A percentile compares a stretch with the other conserved stretches of the same genome.
Conservation (phyloP, 2,888 invertebrate genomes). For the Xylota sylvarum region DNA sequence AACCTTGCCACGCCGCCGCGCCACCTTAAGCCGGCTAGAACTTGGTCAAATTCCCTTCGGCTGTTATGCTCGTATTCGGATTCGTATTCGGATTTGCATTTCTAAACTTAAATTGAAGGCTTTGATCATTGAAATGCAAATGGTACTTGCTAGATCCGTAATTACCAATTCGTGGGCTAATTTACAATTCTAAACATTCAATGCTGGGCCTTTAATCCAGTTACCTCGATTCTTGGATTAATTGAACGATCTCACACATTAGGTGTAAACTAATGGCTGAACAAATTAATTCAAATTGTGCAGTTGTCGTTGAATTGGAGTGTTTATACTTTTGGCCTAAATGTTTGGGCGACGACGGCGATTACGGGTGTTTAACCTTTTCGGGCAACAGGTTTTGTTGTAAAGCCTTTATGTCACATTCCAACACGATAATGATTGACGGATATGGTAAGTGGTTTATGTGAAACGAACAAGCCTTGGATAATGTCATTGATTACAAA, state of each 20-base stretch:
- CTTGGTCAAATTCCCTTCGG: conserved; percentile 26
- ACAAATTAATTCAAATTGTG: conserved; percentile 73
- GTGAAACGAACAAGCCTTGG: conserved; percentile 29
- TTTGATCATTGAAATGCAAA: conserved; percentile 61
- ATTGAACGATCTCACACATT: conserved; percentile 61
- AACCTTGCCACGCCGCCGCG: neutral
- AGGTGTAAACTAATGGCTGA: conserved; percentile 63
- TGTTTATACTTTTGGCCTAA: conserved; percentile 33
- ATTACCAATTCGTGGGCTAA: conserved; percentile 57
- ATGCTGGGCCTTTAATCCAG: conserved; percentile 34
- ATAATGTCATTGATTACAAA: conserved; percentile 34
- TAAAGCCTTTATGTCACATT: conserved; percentile 52
- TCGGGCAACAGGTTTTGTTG: conserved; percentile 41
- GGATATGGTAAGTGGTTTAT: conserved; percentile 45
- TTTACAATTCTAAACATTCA: conserved; percentile 63
- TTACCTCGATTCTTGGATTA: conserved; percentile 64
- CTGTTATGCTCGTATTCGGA: conserved; percentile 1
- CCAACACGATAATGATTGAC: conserved; percentile 42
- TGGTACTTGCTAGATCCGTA: conserved; percentile 42
- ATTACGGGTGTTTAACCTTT: conserved; percentile 55
- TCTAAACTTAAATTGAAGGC: conserved; percentile 1
- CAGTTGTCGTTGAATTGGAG: conserved; percentile 18
- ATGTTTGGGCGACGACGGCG: conserved; percentile 26
- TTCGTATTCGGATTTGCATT: conserved; percentile 28
- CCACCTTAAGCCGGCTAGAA: conserved; percentile 23